phyloP scores from a whole-genome alignment of 2,113 vertebrate genomes.

The Camelus dromedarius region DNA sequence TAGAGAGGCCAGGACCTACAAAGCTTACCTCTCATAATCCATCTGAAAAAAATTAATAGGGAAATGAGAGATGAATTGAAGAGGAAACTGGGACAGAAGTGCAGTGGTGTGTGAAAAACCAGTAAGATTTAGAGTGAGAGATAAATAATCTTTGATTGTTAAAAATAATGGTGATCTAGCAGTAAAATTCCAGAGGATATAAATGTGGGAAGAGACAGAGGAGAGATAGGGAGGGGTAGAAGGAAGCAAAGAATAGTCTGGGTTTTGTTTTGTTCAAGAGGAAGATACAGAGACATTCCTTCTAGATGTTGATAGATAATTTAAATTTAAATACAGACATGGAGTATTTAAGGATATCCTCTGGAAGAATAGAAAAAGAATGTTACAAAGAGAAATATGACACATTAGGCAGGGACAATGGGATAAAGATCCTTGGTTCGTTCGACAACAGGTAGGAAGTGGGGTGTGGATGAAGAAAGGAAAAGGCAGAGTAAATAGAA shows the following conservation, averaged over 20 bases:
- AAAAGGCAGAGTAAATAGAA: not conserved
- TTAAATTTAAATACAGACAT: not conserved
- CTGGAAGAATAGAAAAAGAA: not conserved
- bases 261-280: not conserved
- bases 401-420: not conserved
- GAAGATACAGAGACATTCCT: not conserved
- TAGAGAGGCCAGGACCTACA: not conserved
- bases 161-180: not conserved
- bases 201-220: not conserved
- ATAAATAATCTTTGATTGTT: not conserved
- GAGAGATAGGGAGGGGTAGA: no score
- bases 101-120: not conserved
- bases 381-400: not conserved
- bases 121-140: not conserved
- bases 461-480: not conserved
- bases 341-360: not conserved
- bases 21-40: not conserved
- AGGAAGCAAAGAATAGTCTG: not conserved
- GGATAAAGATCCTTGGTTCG: not conserved
- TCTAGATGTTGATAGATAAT: not conserved
- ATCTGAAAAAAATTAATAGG: conserved; percentile 2
- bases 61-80: not conserved
- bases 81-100: not conserved
- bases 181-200: not conserved
- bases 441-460: not conserved